These are phyloP conservation scores for Litocranius walleri DNA, from an alignment of 2,113 vertebrate species.

Conservation along the genomic window DNA sequence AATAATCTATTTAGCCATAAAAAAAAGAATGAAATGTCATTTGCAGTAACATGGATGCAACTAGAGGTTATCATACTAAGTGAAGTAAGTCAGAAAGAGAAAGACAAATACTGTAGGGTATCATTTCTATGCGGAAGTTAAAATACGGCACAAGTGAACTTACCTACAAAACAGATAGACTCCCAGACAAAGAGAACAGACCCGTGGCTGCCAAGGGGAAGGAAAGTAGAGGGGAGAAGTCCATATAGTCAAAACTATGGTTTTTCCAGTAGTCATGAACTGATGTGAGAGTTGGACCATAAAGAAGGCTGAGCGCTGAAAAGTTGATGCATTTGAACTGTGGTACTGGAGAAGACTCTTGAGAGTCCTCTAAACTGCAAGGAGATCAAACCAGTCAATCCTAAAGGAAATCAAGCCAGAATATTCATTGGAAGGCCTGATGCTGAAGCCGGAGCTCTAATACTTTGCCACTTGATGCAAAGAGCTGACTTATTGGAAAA, in stretches of 20 bases:
- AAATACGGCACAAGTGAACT: neutral
- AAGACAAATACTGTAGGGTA: neutral
- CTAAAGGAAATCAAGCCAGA: neutral
- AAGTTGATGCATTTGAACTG: neutral
- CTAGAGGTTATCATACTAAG: no score
- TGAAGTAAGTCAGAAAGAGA: neutral
- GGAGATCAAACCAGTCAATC: neutral
- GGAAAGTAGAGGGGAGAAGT: neutral
- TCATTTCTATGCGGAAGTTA: neutral
- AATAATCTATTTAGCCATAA: neutral
- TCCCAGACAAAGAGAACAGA: neutral
- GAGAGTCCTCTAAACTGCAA: neutral
- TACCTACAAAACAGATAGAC: neutral
- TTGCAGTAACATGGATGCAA: neutral
- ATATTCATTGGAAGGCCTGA: neutral
- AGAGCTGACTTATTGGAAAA: neutral
- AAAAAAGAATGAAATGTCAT: neutral
- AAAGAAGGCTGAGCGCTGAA: neutral
- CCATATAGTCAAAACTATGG: neutral
- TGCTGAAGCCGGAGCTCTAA: neutral
- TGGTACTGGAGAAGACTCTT: neutral
- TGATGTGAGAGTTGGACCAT: neutral
- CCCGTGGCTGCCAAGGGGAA: neutral
- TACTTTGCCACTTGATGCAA: neutral
- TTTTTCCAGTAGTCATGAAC: neutral